Evolutionary conservation across 2,113 vertebrate genomes (phyloP).

Genomic region (Heliornis fulica): DNA sequence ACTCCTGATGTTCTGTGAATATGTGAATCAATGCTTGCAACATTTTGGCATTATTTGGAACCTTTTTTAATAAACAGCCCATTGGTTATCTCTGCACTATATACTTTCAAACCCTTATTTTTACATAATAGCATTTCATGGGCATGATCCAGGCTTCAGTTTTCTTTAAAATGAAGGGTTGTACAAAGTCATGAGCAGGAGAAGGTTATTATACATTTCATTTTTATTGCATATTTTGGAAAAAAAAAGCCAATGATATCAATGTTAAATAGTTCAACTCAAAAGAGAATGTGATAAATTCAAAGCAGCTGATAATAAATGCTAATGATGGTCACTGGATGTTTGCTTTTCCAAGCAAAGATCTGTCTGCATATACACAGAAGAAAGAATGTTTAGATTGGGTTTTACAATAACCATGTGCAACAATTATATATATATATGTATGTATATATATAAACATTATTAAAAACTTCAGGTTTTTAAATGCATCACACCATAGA

Average conservation of each 20-base stretch:
- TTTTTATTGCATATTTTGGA: background rate
- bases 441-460: background rate
- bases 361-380: background rate
- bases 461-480: background rate
- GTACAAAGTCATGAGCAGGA: background rate
- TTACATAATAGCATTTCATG: background rate
- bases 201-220: background rate
- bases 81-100: background rate
- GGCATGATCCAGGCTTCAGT: background rate
- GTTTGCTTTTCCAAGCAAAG: background rate
- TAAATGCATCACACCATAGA: background rate
- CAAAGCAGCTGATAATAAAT: slow-evolving; percentile 15
- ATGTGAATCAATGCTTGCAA: background rate
- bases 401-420: background rate
- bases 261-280: background rate
- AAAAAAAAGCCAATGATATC: background rate
- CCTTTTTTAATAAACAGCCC: background rate
- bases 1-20: no score
- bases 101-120: background rate
- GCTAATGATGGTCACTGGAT: background rate
- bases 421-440: no score
- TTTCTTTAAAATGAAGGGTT: background rate
- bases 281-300: background rate
- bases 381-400: background rate
- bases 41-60: background rate